Evolutionary conservation across 2,113 vertebrate species (phyloP).

Genomic region (Pavo muticus): DNA sequence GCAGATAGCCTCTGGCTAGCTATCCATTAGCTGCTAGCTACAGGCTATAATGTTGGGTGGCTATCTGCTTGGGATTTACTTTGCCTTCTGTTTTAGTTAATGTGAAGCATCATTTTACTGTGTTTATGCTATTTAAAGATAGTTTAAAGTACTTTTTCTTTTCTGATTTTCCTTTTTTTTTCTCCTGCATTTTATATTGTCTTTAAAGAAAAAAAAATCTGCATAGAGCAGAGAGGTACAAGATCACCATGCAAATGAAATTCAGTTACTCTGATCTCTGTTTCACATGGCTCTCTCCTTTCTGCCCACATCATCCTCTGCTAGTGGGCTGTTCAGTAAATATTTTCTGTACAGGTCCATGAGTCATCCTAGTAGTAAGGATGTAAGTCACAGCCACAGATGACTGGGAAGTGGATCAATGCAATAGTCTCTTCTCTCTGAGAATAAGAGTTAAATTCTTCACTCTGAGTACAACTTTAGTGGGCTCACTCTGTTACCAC

Average conservation of each 20-base stretch:
- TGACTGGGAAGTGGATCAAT: constrained; percentile 20
- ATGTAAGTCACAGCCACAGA: constrained; percentile 7
- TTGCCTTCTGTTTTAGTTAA: not conserved
- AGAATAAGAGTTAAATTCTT: not conserved
- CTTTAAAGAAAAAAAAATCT: not conserved
- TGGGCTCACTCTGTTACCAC: not conserved
- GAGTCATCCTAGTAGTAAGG: not conserved
- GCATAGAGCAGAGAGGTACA: not conserved
- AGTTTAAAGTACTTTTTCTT: not conserved
- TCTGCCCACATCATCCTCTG: constrained; percentile 33
- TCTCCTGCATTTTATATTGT: not conserved
- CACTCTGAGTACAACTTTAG: not conserved
- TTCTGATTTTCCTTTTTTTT: not conserved
- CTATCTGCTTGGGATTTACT: not conserved
- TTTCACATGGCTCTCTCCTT: constrained; percentile 6
- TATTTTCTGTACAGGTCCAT: constrained; percentile 46
- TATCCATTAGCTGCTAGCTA: not conserved
- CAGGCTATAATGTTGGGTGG: not conserved
- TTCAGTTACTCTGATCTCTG: not conserved
- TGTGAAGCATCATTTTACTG: not conserved
- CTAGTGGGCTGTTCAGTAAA: constrained; percentile 23
- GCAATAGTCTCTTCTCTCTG: not conserved
- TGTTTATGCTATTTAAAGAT: not conserved
- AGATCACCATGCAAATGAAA: constrained; percentile 36
- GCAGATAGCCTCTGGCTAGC: not conserved